Conservation (phyloP, 1,140 invertebrate species). For the Propsilocerus akamusi region DNA sequence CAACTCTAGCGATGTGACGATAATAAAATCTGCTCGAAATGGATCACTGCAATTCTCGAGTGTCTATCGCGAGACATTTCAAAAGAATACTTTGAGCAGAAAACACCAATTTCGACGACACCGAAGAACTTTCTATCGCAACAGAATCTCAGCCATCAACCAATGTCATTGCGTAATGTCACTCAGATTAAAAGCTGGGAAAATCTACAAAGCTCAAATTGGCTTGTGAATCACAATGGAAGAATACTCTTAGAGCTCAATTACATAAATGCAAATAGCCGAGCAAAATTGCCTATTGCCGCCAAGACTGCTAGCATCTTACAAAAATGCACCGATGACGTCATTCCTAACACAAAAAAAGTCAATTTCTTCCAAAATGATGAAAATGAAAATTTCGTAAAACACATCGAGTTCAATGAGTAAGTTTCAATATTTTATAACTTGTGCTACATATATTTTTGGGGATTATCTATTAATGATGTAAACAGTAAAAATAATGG, state of each 20-base stretch:
- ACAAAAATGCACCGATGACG: background rate
- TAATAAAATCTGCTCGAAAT: constrained; percentile 9
- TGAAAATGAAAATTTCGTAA: background rate
- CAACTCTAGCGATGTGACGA: constrained; percentile 10
- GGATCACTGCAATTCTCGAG: constrained; percentile 11
- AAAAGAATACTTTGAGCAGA: background rate
- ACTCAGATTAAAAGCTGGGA: background rate
- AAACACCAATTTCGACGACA: background rate
- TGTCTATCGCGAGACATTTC: constrained; percentile 4
- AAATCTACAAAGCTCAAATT: constrained; percentile 1
- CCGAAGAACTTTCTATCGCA: background rate
- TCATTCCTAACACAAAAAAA: background rate
- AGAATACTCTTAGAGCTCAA: background rate
- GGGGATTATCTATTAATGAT: too few relatives aligned
- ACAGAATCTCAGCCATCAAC: background rate
- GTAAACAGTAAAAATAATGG: too few relatives aligned
- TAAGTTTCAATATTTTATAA: too few relatives aligned
- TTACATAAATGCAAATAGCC: background rate
- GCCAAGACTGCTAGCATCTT: background rate
- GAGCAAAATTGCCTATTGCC: background rate
- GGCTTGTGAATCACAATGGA: constrained; percentile 1
- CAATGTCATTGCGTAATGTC: background rate
- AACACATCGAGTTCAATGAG: too few relatives aligned
- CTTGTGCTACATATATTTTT: too few relatives aligned
- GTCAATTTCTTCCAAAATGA: background rate